These are phyloP conservation scores for Perccottus glenii DNA, from an alignment of 2,113 vertebrate genomes.

Conservation along the genomic window DNA sequence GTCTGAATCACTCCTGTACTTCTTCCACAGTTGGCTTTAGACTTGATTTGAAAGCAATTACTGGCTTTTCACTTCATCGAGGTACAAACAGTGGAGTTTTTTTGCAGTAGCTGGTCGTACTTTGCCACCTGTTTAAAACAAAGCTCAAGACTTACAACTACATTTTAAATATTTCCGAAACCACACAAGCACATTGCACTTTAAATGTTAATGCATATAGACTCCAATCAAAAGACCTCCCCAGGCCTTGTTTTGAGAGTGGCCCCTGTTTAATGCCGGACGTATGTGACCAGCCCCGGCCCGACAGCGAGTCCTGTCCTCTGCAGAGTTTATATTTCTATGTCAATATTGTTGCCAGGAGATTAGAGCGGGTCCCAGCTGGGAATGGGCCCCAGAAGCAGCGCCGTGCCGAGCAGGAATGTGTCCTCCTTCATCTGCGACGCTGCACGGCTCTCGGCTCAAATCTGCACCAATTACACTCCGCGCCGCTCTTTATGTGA, in stretches of 20 bases:
- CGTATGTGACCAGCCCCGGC: slow-evolving; percentile 49
- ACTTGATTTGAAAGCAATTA: too few relatives aligned
- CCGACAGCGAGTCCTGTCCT: slow-evolving; percentile 59
- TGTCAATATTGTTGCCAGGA: slow-evolving; percentile 77
- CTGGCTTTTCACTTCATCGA: too few relatives aligned
- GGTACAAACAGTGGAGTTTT: too few relatives aligned
- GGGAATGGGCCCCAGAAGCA: slow-evolving; percentile 73
- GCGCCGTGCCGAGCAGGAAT: slow-evolving; percentile 77
- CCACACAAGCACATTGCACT: too few relatives aligned
- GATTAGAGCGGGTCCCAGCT: slow-evolving; percentile 77
- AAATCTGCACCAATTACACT: slow-evolving; percentile 12
- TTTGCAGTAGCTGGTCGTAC: too few relatives aligned
- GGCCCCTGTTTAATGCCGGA: slow-evolving; percentile 28
- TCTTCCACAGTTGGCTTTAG: too few relatives aligned
- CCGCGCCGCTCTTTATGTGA: neutral
- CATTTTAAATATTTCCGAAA: too few relatives aligned
- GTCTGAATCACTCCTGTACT: too few relatives aligned
- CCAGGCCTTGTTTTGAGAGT: neutral
- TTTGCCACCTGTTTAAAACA: too few relatives aligned
- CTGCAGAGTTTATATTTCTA: slow-evolving; percentile 73
- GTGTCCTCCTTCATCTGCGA: slow-evolving; percentile 72
- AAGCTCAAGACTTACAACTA: too few relatives aligned
- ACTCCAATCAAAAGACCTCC: slow-evolving; percentile 5
- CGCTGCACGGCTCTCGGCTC: slow-evolving; percentile 48
- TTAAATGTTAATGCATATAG: neutral